Evolutionary conservation across 2,888 invertebrate genomes (phyloP).

Genomic region (Notocelia uddmanniana): DNA sequence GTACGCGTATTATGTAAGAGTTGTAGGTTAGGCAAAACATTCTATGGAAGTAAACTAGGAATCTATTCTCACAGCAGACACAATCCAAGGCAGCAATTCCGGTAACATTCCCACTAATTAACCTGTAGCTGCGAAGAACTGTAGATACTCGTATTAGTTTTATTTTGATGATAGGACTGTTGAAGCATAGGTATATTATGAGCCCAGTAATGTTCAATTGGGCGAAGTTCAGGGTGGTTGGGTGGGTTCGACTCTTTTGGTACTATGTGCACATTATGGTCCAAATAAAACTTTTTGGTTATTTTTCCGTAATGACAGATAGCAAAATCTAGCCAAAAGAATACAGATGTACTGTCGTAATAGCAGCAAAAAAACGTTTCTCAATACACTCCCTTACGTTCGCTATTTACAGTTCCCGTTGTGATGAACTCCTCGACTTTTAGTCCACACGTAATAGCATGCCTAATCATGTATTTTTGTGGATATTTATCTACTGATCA

Average conservation of each 20-base stretch:
- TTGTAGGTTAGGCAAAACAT: not conserved
- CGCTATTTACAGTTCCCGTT: not conserved
- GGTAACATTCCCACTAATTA: too few species aligned
- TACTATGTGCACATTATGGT: too few species aligned
- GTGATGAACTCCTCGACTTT: not conserved
- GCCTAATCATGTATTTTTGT: not conserved
- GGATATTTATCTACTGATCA: not conserved
- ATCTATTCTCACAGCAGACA: not conserved
- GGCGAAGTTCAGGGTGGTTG: too few species aligned
- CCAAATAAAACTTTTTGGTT: not conserved
- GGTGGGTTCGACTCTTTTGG: too few species aligned
- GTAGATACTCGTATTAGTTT: too few species aligned
- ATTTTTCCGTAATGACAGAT: not conserved
- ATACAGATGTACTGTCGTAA: not conserved
- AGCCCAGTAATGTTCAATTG: too few species aligned
- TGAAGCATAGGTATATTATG: too few species aligned
- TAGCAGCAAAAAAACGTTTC: not conserved
- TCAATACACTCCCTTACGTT: not conserved
- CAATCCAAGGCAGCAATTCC: not conserved
- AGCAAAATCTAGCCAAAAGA: not conserved
- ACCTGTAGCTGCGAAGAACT: too few species aligned
- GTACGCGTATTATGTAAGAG: not conserved
- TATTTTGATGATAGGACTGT: too few species aligned
- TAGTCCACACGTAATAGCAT: not conserved
- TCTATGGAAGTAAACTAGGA: too few species aligned